A percentile compares a stretch with the other conserved stretches of the same genome.
These are phyloP conservation scores for Drosophila murphyi DNA, from an alignment of 1,140 invertebrate genomes.

Conservation along the genomic window DNA sequence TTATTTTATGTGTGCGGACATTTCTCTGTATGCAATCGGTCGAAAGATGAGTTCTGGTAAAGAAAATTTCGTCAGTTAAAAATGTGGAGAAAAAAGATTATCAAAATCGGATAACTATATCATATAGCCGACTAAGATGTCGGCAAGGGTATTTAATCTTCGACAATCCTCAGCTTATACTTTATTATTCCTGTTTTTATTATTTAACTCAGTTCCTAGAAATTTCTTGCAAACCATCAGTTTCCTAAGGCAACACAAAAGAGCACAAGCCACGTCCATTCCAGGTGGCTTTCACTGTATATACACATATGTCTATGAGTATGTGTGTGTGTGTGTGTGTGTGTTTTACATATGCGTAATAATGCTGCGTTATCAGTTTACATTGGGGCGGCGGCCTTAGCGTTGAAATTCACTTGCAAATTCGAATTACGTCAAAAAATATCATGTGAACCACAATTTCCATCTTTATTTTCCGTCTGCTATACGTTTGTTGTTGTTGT, in stretches of 20 bases:
- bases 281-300: not conserved
- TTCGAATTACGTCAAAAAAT: conserved; percentile 81
- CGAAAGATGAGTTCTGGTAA: not conserved
- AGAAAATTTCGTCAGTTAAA: not conserved
- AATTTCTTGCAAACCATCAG: no score
- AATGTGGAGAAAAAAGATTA: not conserved
- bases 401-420: conserved; percentile 67
- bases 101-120: not conserved
- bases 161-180: no score
- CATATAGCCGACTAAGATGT: no score
- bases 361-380: conserved; percentile 80
- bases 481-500: conserved; percentile 24
- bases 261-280: not conserved
- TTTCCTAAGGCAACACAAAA: no score
- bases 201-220: no score
- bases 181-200: no score
- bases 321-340: not conserved
- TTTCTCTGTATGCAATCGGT: no score
- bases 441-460: conserved; percentile 79
- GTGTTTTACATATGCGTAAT: conserved; percentile 67
- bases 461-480: conserved; percentile 52
- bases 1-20: no score
- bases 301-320: not conserved
- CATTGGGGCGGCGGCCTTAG: conserved; percentile 33
- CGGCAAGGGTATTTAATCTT: no score